These are phyloP conservation scores for Nebria salina DNA, from an alignment of 2,888 invertebrate species.

Conservation along the genomic window DNA sequence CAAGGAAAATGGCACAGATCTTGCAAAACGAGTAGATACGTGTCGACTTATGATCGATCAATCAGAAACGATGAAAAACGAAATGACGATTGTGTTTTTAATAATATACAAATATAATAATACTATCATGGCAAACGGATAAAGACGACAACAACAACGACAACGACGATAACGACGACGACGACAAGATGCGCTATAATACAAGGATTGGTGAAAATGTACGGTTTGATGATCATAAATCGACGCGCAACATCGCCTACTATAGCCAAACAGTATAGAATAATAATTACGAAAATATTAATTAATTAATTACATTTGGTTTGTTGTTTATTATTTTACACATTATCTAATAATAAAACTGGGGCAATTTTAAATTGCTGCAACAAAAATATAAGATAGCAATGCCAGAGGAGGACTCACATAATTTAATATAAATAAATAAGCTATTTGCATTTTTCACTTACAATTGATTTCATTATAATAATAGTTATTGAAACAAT, in stretches of 20 bases:
- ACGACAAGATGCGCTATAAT: neutral
- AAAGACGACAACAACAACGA: neutral
- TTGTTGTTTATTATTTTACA: slow-evolving; percentile 35
- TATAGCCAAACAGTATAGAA: neutral
- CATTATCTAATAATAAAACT: slow-evolving; percentile 39
- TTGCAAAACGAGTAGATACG: slow-evolving; percentile 30
- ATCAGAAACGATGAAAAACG: neutral
- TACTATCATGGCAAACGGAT: slow-evolving; percentile 1
- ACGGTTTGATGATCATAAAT: neutral
- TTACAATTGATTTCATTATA: slow-evolving; percentile 6
- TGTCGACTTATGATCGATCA: slow-evolving; percentile 22
- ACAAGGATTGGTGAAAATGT: slow-evolving; percentile 8
- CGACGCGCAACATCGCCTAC: neutral
- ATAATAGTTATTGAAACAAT: slow-evolving; percentile 12
- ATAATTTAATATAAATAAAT: slow-evolving; percentile 39
- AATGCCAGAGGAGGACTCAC: slow-evolving; percentile 19
- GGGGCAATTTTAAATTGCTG: slow-evolving; percentile 45
- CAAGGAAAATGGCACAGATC: slow-evolving; percentile 46
- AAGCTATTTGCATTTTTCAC: slow-evolving; percentile 34
- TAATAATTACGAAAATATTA: slow-evolving; percentile 21
- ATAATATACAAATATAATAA: slow-evolving; percentile 14
- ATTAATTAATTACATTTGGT: slow-evolving; percentile 43
- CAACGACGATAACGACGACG: neutral
- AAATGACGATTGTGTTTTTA: neutral
- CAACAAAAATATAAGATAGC: slow-evolving; percentile 40